Conservation (phyloP, 2,113 vertebrate species). For the Uropsilus gracilis region DNA sequence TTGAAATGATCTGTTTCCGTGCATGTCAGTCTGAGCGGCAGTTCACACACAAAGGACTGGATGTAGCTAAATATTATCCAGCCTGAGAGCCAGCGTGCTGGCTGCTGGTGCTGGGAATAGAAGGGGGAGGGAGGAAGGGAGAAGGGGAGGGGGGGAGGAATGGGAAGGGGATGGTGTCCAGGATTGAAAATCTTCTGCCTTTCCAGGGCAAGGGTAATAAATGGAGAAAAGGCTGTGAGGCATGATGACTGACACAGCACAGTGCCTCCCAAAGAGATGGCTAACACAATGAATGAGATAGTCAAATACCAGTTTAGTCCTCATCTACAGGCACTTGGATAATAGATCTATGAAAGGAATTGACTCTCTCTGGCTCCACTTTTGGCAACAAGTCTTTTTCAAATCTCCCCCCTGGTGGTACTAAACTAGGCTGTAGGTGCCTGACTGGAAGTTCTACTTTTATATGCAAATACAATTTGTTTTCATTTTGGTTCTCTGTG, state of each 20-base stretch:
- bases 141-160: no score
- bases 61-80: background rate
- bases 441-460: background rate
- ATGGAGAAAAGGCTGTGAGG: background rate
- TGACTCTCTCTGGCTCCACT: background rate
- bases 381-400: background rate
- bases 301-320: background rate
- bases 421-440: background rate
- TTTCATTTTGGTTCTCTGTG: background rate
- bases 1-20: conserved; percentile 11
- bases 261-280: background rate
- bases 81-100: accelerated
- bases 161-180: background rate
- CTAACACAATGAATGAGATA: background rate
- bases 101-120: background rate
- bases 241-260: background rate
- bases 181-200: background rate
- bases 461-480: background rate
- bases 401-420: background rate
- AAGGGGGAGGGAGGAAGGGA: background rate
- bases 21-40: background rate
- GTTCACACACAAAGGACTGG: background rate
- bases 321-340: background rate
- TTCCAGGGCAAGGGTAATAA: background rate
- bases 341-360: background rate